Percentiles rank a stretch among this genome's conserved stretches.
Evolutionary conservation across 2,888 invertebrate genomes (phyloP).

Genomic region (Rhimphoctona megacephalus): DNA sequence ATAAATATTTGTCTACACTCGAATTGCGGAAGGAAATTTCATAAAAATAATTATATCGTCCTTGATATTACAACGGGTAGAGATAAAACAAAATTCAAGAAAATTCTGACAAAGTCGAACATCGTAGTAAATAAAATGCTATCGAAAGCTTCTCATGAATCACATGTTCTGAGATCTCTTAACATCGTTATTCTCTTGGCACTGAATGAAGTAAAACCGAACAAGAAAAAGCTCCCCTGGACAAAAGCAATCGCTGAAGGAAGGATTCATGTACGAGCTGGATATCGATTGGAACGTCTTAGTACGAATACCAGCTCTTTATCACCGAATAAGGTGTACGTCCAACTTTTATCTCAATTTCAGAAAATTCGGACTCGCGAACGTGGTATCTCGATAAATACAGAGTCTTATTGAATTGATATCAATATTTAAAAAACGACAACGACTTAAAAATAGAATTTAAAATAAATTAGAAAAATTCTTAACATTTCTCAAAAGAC

Average conservation of each 20-base stretch:
- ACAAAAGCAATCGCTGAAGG: not conserved
- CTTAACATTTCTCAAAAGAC: not conserved
- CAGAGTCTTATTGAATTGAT: not conserved
- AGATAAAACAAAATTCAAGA: not conserved
- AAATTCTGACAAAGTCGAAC: not conserved
- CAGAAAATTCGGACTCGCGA: not conserved
- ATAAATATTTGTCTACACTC: no score
- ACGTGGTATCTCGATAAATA: not conserved
- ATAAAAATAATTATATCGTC: not conserved
- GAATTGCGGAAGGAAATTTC: no score
- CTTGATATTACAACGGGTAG: not conserved
- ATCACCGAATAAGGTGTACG: conserved; percentile 28
- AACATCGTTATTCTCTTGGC: conserved; percentile 15
- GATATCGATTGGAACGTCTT: conserved; percentile 28
- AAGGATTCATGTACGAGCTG: conserved; percentile 14
- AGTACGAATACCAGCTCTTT: conserved; percentile 15
- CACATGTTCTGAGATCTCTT: conserved; percentile 32
- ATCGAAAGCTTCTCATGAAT: conserved; percentile 11
- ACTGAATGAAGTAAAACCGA: not conserved
- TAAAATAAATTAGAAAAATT: not conserved
- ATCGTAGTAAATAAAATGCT: conserved; percentile 4
- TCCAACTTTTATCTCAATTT: conserved; percentile 29
- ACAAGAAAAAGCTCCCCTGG: not conserved
- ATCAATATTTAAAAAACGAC: not conserved
- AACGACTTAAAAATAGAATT: not conserved